A percentile compares a stretch with the other conserved stretches of the same genome.
Evolutionary conservation across 2,113 vertebrate genomes (phyloP).

Genomic region (Ellobius talpinus): DNA sequence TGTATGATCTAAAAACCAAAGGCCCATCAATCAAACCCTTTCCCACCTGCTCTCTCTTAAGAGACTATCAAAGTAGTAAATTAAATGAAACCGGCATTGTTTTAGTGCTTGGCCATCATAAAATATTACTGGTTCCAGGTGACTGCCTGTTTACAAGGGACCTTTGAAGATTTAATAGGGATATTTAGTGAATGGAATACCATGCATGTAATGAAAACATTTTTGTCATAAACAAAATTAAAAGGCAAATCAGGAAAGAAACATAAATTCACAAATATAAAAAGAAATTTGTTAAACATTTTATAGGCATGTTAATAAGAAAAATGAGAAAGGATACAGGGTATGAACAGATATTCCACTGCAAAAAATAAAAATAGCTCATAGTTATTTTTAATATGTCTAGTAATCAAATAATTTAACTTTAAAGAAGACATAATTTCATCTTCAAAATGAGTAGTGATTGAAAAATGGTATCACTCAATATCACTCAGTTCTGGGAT

Average conservation of each 20-base stretch:
- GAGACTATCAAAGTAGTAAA: slow-evolving; percentile 70
- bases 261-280: slow-evolving; percentile 47
- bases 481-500: background rate
- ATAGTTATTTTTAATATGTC: slow-evolving; percentile 24
- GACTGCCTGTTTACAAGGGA: slow-evolving; percentile 68
- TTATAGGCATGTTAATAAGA: slow-evolving; percentile 35
- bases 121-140: slow-evolving; percentile 77
- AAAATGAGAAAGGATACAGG: slow-evolving; percentile 23
- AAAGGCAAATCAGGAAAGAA: slow-evolving; percentile 48
- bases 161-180: slow-evolving; percentile 75
- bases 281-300: background rate
- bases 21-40: slow-evolving; percentile 67
- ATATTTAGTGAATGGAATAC: slow-evolving; percentile 65
- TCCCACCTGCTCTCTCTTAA: slow-evolving; percentile 73
- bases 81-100: slow-evolving; percentile 73
- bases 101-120: slow-evolving; percentile 72
- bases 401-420: slow-evolving; percentile 45
- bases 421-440: slow-evolving; percentile 39
- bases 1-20: slow-evolving; percentile 75
- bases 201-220: slow-evolving; percentile 58
- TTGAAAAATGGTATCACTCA: background rate
- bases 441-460: background rate
- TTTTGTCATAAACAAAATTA: slow-evolving; percentile 59
- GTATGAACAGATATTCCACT: background rate
- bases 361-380: slow-evolving; percentile 9